phyloP scores from a whole-genome alignment of 2,888 invertebrate species.

The Pseudanteris insignis region DNA sequence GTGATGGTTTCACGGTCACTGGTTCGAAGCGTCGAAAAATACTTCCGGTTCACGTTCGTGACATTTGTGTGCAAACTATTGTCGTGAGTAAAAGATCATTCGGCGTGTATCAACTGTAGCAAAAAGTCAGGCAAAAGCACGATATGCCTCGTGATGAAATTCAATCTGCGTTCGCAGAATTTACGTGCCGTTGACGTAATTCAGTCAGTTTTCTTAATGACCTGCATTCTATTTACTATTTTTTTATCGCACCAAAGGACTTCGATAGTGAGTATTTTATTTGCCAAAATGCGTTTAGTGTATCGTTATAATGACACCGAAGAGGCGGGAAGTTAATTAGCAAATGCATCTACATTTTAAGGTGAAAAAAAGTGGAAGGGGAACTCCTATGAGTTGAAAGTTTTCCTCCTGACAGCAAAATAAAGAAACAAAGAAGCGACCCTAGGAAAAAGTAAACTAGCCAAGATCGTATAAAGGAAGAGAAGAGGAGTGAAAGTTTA shows the following conservation, averaged over 20 bases:
- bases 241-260: slow-evolving; percentile 12
- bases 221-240: slow-evolving; percentile 4
- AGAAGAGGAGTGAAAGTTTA: slow-evolving; percentile 19
- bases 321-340: slow-evolving; percentile 18
- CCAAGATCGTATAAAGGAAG: neutral
- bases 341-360: slow-evolving; percentile 22
- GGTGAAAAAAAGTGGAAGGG: slow-evolving; percentile 16
- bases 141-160: slow-evolving; percentile 28
- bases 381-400: slow-evolving; percentile 13
- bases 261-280: slow-evolving; percentile 16
- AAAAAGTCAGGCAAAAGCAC: slow-evolving; percentile 15
- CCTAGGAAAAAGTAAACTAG: slow-evolving; percentile 24
- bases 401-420: slow-evolving; percentile 30
- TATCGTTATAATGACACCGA: slow-evolving; percentile 7
- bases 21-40: slow-evolving; percentile 12
- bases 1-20: slow-evolving; percentile 22
- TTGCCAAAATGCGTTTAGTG: slow-evolving; percentile 7
- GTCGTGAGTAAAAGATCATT: slow-evolving; percentile 21
- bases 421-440: slow-evolving; percentile 23
- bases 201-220: too few species aligned
- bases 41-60: slow-evolving; percentile 16
- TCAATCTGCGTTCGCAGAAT: slow-evolving; percentile 22
- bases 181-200: slow-evolving; percentile 23
- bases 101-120: slow-evolving; percentile 22
- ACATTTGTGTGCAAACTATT: slow-evolving; percentile 16